phyloP scores from a whole-genome alignment of 2,113 vertebrate species.

The Camelus dromedarius region DNA sequence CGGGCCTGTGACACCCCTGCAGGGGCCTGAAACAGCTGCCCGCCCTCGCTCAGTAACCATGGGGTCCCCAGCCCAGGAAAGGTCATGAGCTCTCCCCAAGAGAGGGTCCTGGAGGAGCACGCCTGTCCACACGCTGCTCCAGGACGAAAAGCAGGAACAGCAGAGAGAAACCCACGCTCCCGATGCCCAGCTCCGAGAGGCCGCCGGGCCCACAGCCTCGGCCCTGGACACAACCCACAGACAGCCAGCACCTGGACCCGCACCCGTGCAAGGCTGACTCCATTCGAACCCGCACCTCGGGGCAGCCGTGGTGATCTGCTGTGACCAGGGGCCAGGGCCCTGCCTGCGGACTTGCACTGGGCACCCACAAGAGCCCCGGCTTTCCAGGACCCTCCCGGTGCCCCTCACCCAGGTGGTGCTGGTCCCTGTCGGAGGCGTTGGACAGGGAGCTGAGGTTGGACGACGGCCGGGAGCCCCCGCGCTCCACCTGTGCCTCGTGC shows the following conservation, averaged over 20 bases:
- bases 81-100: not conserved
- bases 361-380: accelerated
- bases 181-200: not conserved
- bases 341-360: too few relatives aligned
- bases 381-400: accelerated
- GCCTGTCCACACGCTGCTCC: not conserved
- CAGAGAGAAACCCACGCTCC: too few relatives aligned
- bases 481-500: slow-evolving; percentile 95
- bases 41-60: too few relatives aligned
- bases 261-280: too few relatives aligned
- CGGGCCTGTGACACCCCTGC: accelerated
- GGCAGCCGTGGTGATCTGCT: not conserved
- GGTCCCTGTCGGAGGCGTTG: slow-evolving; percentile 96
- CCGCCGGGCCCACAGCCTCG: not conserved
- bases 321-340: too few relatives aligned
- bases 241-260: not conserved
- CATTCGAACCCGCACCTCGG: too few relatives aligned
- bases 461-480: slow-evolving; percentile 95
- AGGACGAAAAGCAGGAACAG: not conserved
- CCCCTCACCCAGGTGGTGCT: slow-evolving; percentile 93
- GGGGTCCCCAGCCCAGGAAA: not conserved
- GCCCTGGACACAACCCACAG: accelerated
- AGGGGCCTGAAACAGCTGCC: not conserved
- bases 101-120: not conserved
- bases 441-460: slow-evolving; percentile 98